Evolutionary conservation across 2,113 vertebrate genomes (phyloP).

Genomic region (Hyaena hyaena): DNA sequence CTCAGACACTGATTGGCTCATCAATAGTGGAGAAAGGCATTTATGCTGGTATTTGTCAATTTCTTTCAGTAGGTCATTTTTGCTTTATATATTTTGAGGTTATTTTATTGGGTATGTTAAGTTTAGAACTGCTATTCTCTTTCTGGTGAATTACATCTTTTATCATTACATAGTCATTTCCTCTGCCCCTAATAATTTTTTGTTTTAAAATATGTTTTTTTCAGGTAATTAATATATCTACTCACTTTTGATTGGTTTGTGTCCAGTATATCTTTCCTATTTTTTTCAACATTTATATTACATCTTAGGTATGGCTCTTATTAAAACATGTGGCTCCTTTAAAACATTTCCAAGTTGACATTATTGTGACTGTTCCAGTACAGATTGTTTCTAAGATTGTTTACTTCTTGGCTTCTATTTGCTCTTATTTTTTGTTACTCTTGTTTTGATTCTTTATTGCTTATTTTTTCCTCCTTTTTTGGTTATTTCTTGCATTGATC

Average conservation of each 20-base stretch:
- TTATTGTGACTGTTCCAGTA: not conserved
- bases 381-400: not conserved
- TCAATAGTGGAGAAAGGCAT: not conserved
- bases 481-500: not conserved
- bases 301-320: not conserved
- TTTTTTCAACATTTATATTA: not conserved
- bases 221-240: not conserved
- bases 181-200: not conserved
- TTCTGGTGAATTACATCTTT: not conserved
- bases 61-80: not conserved
- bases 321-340: not conserved
- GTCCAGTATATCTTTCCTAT: not conserved
- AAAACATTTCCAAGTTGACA: not conserved
- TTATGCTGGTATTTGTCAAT: not conserved
- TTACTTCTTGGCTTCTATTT: not conserved
- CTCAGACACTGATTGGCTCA: not conserved
- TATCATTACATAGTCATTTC: not conserved
- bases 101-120: not conserved
- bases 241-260: not conserved
- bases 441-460: not conserved
- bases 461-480: not conserved
- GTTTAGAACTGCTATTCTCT: not conserved
- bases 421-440: not conserved
- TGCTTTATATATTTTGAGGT: not conserved
- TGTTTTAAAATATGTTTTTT: not conserved